Base-by-base conservation (phyloP, 2,888 invertebrate genomes). In the Sericinus montela region DNA sequence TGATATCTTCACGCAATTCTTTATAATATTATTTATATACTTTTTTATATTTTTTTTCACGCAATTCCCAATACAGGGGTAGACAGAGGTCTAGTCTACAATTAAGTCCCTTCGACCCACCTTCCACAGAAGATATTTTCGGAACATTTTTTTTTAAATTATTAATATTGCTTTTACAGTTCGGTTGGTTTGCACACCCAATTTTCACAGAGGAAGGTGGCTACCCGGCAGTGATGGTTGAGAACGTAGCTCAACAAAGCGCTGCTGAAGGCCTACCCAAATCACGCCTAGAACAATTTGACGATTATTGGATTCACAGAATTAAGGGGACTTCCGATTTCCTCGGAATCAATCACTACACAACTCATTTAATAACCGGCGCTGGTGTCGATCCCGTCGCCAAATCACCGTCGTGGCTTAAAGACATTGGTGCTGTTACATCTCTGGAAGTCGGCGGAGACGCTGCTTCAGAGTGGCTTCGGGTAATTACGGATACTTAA, bases 101-200 rank as follows among this genome's bases (percentile, higher is more conserved):
- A n/a, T n/a, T n/a, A n/a, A n/a, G n/a, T n/a, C n/a, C n/a, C n/a
- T n/a, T n/a, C n/a, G n/a, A n/a, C n/a, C n/a, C n/a, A n/a, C n/a
- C n/a, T n/a, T n/a, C n/a, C n/a, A n/a, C n/a, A n/a, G n/a, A n/a
- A n/a, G n/a, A n/a, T n/a, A n/a, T n/a, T n/a, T 19, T 19, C 5
- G 19, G 2, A 5, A 3, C 5, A 3, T 2, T 19, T 19, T 19
- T 19, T 19, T 2, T 3, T 19, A 19, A 19, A 19, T 19, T 19
- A 19, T 19, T 3, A 19, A 19, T 5, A 19, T 19, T 19, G 5
- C 5, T 19, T 46, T 45, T 36, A 37, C 64, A 90, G 90, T 86
- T 90, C 51, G 90, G 90, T 53, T 89, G 89, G 89, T 90, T 90
- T 56, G 89, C 90, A 0, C 85, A 90, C 60, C 90, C 90, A 0